phyloP scores from a whole-genome alignment of 1,140 invertebrate genomes.

The Helicoverpa armigera region DNA sequence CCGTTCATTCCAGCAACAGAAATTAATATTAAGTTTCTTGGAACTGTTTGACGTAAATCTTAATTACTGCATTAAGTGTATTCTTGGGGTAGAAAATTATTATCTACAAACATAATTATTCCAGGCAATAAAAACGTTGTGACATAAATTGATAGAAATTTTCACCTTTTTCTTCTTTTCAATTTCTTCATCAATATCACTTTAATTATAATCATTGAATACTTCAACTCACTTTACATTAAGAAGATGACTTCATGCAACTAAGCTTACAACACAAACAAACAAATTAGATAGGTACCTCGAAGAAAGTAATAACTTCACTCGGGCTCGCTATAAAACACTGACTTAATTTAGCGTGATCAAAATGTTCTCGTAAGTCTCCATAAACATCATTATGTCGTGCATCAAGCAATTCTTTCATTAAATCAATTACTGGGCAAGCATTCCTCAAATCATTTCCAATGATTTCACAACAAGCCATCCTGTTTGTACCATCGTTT shows the following conservation, averaged over 20 bases:
- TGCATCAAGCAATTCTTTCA: constrained; percentile 44
- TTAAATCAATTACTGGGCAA: constrained; percentile 44
- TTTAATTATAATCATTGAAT: too few species aligned
- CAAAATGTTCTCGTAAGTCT: constrained; percentile 19
- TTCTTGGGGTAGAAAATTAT: background rate
- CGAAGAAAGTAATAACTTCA: too few species aligned
- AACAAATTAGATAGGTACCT: too few species aligned
- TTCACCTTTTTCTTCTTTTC: too few species aligned
- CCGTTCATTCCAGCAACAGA: background rate
- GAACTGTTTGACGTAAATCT: background rate
- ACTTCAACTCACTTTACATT: too few species aligned
- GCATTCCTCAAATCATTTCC: constrained; percentile 46
- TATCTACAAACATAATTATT: too few species aligned
- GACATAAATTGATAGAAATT: too few species aligned
- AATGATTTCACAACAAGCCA: constrained; percentile 62
- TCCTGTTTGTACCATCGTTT: constrained; percentile 44
- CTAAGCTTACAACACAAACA: too few species aligned
- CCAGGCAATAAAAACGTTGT: too few species aligned
- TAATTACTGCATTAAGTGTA: background rate
- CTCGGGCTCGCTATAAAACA: background rate
- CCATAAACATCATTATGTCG: constrained; percentile 37
- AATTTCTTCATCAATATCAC: too few species aligned
- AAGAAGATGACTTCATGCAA: too few species aligned
- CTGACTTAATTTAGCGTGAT: background rate
- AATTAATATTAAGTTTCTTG: constrained; percentile 9